phyloP scores from a whole-genome alignment of 2,888 invertebrate species.

The Chloroclystis v-ata region DNA sequence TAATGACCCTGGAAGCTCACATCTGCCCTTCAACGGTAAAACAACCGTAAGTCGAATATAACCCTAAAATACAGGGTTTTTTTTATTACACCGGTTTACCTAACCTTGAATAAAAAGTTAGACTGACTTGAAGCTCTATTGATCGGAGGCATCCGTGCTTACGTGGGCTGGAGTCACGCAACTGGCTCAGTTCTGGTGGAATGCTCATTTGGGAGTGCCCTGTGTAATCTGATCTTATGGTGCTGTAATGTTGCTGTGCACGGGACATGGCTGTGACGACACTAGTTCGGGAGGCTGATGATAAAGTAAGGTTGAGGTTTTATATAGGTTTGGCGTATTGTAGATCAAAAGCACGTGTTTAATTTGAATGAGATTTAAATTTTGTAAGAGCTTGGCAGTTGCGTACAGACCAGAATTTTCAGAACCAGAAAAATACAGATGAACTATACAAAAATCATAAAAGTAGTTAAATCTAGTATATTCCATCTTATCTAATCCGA shows the following conservation, averaged over 20 bases:
- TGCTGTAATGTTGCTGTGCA: background rate
- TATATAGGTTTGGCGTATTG: background rate
- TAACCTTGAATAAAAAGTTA: constrained; percentile 50
- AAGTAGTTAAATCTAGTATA: too few relatives aligned
- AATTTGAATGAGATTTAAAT: too few relatives aligned
- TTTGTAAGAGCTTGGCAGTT: too few relatives aligned
- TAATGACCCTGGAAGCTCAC: too few relatives aligned
- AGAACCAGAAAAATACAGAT: too few relatives aligned
- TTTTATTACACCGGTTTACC: constrained; percentile 13
- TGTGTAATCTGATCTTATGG: constrained; percentile 24
- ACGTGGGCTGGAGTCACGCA: constrained; percentile 57
- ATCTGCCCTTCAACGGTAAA: too few relatives aligned
- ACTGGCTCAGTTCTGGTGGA: constrained; percentile 44
- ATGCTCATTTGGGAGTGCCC: constrained; percentile 49
- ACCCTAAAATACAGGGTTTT: background rate
- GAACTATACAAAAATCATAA: too few relatives aligned
- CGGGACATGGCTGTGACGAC: constrained; percentile 38
- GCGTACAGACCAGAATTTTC: too few relatives aligned
- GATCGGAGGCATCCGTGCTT: constrained; percentile 50
- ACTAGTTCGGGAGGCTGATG: constrained; percentile 31
- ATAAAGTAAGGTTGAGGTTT: constrained; percentile 29
- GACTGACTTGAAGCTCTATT: constrained; percentile 43
- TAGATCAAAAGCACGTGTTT: too few relatives aligned
- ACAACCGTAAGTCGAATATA: background rate
- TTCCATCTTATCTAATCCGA: too few relatives aligned